Conservation (phyloP, 35 echinoderm and acorn worm genomes). For the Diadema setosum region DNA sequence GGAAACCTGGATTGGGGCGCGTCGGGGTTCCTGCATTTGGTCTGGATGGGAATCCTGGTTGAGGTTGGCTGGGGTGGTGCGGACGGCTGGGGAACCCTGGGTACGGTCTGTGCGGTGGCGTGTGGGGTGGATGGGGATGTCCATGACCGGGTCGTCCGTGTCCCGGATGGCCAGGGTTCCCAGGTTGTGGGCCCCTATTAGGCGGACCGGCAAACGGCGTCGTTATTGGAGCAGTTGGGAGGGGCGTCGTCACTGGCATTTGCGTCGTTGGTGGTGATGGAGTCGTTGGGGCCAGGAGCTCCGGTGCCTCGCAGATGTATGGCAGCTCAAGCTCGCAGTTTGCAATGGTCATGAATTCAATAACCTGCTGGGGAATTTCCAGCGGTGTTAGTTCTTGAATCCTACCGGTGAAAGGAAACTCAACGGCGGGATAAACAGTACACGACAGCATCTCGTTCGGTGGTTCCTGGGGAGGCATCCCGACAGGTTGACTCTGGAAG, state of each 20-base stretch:
- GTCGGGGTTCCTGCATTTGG: neutral
- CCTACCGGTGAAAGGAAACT: neutral
- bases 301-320: constrained; percentile 10
- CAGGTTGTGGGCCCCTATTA: neutral
- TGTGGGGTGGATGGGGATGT: neutral
- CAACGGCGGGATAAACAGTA: neutral
- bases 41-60: neutral
- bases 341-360: constrained; percentile 8
- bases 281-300: neutral
- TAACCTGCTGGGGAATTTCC: neutral
- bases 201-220: neutral
- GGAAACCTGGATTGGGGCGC: neutral
- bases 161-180: neutral
- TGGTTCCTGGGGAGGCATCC: neutral
- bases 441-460: neutral
- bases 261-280: neutral
- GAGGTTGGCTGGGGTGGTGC: neutral
- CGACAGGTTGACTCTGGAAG: neutral
- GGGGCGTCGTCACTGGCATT: neutral
- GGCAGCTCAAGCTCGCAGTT: neutral
- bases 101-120: neutral
- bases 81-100: neutral
- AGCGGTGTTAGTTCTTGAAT: neutral
- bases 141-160: neutral
- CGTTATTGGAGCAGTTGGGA: neutral